Percentiles rank a stretch among this genome's conserved stretches.
Conservation (phyloP, 2,797 vertebrate species). For the Brachyalestes nurse region DNA sequence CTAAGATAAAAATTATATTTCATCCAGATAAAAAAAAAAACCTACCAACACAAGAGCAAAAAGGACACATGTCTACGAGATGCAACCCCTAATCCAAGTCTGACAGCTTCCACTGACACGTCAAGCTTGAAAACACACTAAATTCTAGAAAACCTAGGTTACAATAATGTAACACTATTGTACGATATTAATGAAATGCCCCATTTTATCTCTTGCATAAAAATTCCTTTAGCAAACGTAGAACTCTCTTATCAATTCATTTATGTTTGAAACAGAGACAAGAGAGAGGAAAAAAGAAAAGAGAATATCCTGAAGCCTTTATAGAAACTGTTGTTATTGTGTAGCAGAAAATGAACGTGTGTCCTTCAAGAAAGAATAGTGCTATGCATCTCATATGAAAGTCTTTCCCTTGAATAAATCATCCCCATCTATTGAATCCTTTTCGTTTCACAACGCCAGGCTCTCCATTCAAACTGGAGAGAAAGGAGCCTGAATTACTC, state of each 20-base stretch:
- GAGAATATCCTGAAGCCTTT: conserved; percentile 71
- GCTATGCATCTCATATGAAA: conserved; percentile 75
- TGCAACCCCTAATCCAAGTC: conserved; percentile 79
- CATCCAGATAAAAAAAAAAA: conserved; percentile 74
- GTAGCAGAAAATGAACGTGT: conserved; percentile 65
- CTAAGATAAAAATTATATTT: conserved; percentile 85
- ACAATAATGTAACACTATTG: conserved; percentile 56
- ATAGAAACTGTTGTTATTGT: conserved; percentile 71
- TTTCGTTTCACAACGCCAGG: conserved; percentile 76
- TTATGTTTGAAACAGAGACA: conserved; percentile 60
- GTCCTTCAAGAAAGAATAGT: conserved; percentile 79
- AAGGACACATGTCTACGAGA: conserved; percentile 80
- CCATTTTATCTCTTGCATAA: conserved; percentile 46
- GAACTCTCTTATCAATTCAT: conserved; percentile 63
- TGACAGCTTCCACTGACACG: conserved; percentile 73
- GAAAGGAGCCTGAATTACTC: conserved; percentile 82
- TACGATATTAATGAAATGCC: conserved; percentile 32
- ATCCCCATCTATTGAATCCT: conserved; percentile 81
- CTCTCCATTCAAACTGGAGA: conserved; percentile 75
- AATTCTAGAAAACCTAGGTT: conserved; percentile 55
- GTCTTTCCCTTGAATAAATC: conserved; percentile 81
- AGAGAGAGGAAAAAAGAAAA: conserved; percentile 22
- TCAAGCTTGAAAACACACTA: conserved; percentile 73
- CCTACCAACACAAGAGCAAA: conserved; percentile 76
- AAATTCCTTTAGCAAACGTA: conserved; percentile 44